Evolutionary conservation across 2,113 vertebrate species (phyloP).

Genomic region (Nicator chloris): DNA sequence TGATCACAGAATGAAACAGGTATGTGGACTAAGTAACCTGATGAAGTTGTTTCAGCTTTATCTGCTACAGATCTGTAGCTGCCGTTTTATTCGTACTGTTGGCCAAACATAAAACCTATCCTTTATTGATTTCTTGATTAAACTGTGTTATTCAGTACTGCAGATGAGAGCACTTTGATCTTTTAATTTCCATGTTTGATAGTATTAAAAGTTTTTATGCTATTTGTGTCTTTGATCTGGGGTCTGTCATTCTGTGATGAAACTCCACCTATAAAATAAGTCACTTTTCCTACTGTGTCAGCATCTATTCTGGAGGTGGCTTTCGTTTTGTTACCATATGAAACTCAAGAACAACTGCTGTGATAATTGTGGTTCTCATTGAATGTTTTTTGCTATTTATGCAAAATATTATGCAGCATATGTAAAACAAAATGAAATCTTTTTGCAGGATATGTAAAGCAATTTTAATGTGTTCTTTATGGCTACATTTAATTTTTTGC

Average conservation of each 20-base stretch:
- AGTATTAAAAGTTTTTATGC: background rate
- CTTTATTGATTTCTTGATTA: background rate
- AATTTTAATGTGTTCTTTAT: background rate
- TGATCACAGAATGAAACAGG: background rate
- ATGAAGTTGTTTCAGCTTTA: background rate
- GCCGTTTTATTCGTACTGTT: background rate
- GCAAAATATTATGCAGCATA: background rate
- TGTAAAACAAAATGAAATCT: background rate
- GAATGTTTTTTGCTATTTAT: background rate
- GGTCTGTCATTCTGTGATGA: background rate
- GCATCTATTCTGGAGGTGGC: background rate
- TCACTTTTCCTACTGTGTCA: background rate
- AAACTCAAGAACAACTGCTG: background rate
- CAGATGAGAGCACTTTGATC: background rate
- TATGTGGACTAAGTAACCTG: background rate
- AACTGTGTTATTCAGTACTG: background rate
- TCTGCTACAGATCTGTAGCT: background rate
- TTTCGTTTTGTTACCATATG: background rate
- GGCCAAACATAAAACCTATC: background rate
- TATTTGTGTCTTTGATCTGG: background rate
- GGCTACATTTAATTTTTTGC: background rate
- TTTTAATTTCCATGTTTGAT: background rate
- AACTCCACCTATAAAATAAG: background rate
- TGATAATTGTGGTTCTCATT: background rate
- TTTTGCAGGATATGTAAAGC: background rate